Evolutionary conservation across 2,888 invertebrate species (phyloP).

Genomic region (Leucophenga montana): DNA sequence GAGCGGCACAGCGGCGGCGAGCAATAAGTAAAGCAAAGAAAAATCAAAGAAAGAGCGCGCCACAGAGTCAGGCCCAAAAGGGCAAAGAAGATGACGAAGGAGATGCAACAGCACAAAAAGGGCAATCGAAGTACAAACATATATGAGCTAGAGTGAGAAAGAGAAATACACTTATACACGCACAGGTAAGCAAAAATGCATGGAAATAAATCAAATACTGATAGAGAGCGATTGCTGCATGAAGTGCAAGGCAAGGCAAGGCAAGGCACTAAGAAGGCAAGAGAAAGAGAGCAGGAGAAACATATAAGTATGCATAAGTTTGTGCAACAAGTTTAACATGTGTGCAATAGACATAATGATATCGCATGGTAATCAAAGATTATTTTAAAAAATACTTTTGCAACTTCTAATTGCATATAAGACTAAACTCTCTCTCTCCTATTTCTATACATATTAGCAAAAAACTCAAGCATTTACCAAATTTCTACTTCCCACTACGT

Average conservation of each 20-base stretch:
- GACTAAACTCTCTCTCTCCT: too few relatives aligned
- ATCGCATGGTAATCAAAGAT: too few relatives aligned
- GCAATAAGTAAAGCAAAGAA: constrained; percentile 7
- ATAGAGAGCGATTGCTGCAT: too few relatives aligned
- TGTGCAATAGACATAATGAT: too few relatives aligned
- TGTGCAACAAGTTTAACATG: constrained; percentile 11
- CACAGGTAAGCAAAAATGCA: constrained; percentile 20
- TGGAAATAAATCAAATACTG: constrained; percentile 16
- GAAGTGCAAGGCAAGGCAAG: not conserved
- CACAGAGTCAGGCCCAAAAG: not conserved
- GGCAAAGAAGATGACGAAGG: not conserved
- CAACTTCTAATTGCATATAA: too few relatives aligned
- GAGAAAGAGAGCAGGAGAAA: too few relatives aligned
- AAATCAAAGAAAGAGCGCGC: not conserved
- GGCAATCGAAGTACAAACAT: not conserved
- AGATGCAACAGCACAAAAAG: not conserved
- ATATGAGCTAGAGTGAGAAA: not conserved
- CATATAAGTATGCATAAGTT: not conserved
- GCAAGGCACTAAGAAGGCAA: not conserved
- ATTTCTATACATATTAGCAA: too few relatives aligned
- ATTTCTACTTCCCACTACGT: too few relatives aligned
- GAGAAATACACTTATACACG: not conserved
- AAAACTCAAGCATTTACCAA: too few relatives aligned
- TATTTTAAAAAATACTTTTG: too few relatives aligned
- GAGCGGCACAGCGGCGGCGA: not conserved